phyloP scores from a whole-genome alignment of 2,113 vertebrate species.

The Phylloscopus trochilus region DNA sequence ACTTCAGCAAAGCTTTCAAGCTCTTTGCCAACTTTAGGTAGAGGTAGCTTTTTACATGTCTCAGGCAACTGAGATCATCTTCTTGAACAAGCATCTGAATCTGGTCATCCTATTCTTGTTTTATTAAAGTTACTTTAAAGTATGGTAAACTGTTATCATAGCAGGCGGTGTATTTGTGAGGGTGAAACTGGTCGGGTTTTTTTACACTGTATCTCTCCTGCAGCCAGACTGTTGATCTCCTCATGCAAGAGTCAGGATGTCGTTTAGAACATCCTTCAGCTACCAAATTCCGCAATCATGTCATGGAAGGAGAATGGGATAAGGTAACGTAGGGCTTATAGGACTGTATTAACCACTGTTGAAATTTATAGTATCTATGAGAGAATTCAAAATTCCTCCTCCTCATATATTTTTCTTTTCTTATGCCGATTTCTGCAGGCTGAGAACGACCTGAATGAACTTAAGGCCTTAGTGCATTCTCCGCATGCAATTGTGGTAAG shows the following conservation, averaged over 20 bases:
- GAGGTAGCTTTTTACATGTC: constrained; percentile 3
- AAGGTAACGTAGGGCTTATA: constrained; percentile 87
- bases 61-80: neutral
- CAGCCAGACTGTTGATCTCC: constrained; percentile 99
- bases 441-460: constrained; percentile 96
- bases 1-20: constrained; percentile 35
- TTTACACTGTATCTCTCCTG: constrained; percentile 84
- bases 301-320: constrained; percentile 99
- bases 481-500: constrained; percentile 96
- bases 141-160: constrained; percentile 52
- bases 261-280: constrained; percentile 98
- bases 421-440: constrained; percentile 80
- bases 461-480: constrained; percentile 97
- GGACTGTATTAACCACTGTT: constrained; percentile 74
- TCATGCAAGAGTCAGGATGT: constrained; percentile 99
- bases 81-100: neutral
- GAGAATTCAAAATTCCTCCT: constrained; percentile 49
- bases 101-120: neutral
- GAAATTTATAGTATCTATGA: constrained; percentile 55
- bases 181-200: constrained; percentile 73
- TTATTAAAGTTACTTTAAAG: constrained; percentile 11
- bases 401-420: constrained; percentile 48
- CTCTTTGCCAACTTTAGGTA: neutral
- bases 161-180: constrained; percentile 65
- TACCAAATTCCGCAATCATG: constrained; percentile 99